Percentiles rank a stretch among this genome's conserved stretches.
Evolutionary conservation across 2,797 vertebrate genomes (phyloP).

Genomic region (Ptychobarbus kaznakovi): DNA sequence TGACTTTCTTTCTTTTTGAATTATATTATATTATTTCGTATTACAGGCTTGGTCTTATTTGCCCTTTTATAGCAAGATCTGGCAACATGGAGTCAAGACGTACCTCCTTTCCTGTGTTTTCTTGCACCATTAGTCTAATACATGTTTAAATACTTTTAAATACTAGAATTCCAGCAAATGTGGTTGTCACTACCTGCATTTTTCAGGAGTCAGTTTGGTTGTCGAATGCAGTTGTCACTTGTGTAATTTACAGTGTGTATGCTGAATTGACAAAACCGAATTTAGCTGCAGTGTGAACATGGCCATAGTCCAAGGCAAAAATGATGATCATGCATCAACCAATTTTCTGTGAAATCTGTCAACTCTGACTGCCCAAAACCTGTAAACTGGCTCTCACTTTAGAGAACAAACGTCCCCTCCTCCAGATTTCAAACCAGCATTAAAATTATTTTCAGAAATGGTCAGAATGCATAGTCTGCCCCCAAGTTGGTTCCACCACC

Average conservation of each 20-base stretch:
- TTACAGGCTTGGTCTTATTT: not conserved
- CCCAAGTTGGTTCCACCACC: not conserved
- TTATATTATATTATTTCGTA: not conserved
- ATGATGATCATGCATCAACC: not conserved
- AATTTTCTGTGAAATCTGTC: not conserved
- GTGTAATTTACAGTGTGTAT: too few species aligned
- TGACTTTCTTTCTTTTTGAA: not conserved
- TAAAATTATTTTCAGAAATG: not conserved
- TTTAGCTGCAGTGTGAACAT: too few species aligned
- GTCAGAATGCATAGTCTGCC: not conserved
- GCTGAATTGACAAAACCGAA: too few species aligned
- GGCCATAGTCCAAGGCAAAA: too few species aligned
- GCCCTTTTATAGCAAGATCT: not conserved
- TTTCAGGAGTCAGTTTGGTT: too few species aligned
- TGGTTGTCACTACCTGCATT: too few species aligned
- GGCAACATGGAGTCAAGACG: not conserved
- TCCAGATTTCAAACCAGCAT: not conserved
- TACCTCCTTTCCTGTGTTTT: not conserved
- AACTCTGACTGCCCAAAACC: not conserved
- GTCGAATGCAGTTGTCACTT: too few species aligned
- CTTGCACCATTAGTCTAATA: not conserved
- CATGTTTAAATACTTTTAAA: too few species aligned
- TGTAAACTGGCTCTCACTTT: not conserved
- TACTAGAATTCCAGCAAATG: too few species aligned
- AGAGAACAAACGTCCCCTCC: too few species aligned